phyloP scores from a whole-genome alignment of 1,140 invertebrate species.

The Ctenoplectra terminalis region DNA sequence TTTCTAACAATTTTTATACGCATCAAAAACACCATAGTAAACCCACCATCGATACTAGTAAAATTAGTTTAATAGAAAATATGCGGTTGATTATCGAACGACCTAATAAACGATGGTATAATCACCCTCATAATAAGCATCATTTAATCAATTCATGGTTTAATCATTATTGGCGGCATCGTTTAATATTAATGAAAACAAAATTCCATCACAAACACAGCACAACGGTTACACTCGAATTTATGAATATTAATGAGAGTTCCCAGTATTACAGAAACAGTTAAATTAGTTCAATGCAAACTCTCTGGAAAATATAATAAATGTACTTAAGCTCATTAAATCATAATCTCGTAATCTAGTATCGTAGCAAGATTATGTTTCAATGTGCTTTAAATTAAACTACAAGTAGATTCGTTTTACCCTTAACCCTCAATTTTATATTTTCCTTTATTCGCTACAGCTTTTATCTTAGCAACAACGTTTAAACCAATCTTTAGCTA shows the following conservation, averaged over 20 bases:
- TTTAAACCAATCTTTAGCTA: too few relatives aligned
- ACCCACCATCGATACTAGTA: too few relatives aligned
- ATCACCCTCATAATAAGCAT: neutral
- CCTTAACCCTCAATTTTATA: too few relatives aligned
- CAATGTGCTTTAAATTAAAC: neutral
- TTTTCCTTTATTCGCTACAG: too few relatives aligned
- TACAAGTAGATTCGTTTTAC: too few relatives aligned
- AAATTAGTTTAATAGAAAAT: neutral
- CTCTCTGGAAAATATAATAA: neutral
- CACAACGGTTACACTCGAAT: neutral
- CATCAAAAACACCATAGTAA: too few relatives aligned
- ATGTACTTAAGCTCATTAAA: neutral
- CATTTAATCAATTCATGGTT: conserved; percentile 2
- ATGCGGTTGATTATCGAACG: neutral
- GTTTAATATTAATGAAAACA: conserved; percentile 27
- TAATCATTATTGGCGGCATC: conserved; percentile 1
- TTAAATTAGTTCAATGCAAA: neutral
- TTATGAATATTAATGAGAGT: conserved; percentile 19
- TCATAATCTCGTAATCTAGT: neutral
- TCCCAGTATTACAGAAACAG: neutral
- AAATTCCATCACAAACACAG: conserved; percentile 19
- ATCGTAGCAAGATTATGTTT: neutral
- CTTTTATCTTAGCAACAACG: too few relatives aligned
- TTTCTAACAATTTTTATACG: neutral
- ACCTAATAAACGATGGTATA: neutral